phyloP scores from a whole-genome alignment of 2,113 vertebrate genomes.

The Bos taurus region ARS-UCD2.0 NC_037342.1:38025001-38025500 shows the following conservation, averaged over 20 bases:
- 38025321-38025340: neutral
- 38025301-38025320: neutral
- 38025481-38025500: neutral
- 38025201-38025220: neutral
- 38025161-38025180: neutral
- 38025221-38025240: neutral
- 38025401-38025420: neutral
- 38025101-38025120: neutral
- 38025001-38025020: neutral
- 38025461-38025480: neutral
- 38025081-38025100: neutral
- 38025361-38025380: neutral
- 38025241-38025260: neutral
- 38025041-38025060: neutral
- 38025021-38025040: neutral
- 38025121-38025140: neutral
- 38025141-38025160: neutral
- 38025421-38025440: neutral
- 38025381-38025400: neutral
- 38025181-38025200: neutral
- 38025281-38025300: neutral
- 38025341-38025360: neutral
- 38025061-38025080: neutral
- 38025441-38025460: neutral
- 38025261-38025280: neutral